These are phyloP conservation scores for Pipa parva DNA, from an alignment of 2,113 vertebrate species.

Conservation along the genomic window DNA sequence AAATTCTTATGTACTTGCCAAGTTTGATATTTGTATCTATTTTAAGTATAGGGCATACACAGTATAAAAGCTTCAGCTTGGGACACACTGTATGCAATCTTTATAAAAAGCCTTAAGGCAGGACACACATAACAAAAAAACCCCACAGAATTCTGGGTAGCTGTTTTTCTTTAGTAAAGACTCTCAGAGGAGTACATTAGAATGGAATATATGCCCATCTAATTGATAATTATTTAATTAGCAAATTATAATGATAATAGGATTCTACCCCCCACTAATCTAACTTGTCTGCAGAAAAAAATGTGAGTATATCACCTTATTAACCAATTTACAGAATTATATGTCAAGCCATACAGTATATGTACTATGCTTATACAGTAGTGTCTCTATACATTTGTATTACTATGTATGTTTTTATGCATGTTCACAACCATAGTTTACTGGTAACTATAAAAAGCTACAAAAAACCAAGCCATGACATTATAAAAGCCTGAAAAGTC, in stretches of 20 bases:
- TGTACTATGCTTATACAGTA: too few species aligned
- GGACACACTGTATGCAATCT: conserved; percentile 52
- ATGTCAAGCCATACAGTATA: too few species aligned
- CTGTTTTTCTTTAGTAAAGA: conserved; percentile 66
- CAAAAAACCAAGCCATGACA: too few species aligned
- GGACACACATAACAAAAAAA: conserved; percentile 58
- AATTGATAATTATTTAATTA: conserved; percentile 84
- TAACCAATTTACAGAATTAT: conserved; percentile 50
- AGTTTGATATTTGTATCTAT: conserved; percentile 57
- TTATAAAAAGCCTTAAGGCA: conserved; percentile 60
- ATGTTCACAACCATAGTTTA: too few species aligned
- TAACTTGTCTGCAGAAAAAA: conserved; percentile 62
- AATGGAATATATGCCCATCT: conserved; percentile 72
- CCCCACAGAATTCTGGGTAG: conserved; percentile 56
- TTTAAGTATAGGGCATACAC: conserved; percentile 46
- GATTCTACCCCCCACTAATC: conserved; percentile 69
- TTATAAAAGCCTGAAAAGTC: too few species aligned
- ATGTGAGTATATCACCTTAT: conserved; percentile 56
- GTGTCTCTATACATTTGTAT: too few species aligned
- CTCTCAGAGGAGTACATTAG: conserved; percentile 67
- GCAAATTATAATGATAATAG: conserved; percentile 77
- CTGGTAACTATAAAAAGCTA: too few species aligned
- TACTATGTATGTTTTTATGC: too few species aligned
- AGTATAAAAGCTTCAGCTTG: conserved; percentile 48
- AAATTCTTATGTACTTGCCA: conserved; percentile 51